Percentiles rank a stretch among this genome's conserved stretches.
Evolutionary conservation across 2,797 vertebrate species (phyloP).

Genomic region (Gambelia wislizenii): DNA sequence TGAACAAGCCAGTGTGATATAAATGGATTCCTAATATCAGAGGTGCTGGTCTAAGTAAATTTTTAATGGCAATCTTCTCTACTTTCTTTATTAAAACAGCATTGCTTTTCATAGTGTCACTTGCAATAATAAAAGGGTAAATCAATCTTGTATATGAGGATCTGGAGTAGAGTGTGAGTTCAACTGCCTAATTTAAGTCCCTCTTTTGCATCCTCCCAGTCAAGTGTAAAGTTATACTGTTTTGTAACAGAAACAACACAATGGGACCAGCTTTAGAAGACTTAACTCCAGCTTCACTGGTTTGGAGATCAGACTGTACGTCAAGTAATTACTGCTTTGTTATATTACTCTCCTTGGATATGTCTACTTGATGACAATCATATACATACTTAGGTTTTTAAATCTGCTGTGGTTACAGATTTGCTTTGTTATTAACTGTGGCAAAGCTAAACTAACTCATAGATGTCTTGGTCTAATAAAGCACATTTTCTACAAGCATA

Average conservation of each 20-base stretch:
- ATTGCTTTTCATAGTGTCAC: constrained; percentile 23
- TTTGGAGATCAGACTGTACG: neutral
- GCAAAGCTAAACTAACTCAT: constrained; percentile 7
- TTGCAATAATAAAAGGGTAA: constrained; percentile 1
- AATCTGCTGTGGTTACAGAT: neutral
- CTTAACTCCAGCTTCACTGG: neutral
- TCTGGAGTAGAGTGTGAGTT: neutral
- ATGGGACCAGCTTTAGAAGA: neutral
- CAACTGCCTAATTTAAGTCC: neutral
- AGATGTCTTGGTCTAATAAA: too few species aligned
- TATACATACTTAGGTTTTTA: neutral
- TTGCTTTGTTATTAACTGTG: neutral
- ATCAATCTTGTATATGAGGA: neutral
- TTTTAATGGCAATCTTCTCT: constrained; percentile 6
- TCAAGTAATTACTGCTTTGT: neutral
- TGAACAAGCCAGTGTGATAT: neutral
- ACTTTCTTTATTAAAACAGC: constrained; percentile 27
- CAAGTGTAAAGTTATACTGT: neutral
- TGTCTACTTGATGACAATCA: neutral
- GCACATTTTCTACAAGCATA: constrained; percentile 14
- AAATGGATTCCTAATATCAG: neutral
- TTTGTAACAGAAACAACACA: neutral
- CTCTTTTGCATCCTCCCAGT: neutral
- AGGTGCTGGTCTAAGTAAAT: neutral
- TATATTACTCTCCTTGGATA: neutral